Base-by-base conservation (phyloP, 2,797 vertebrate species). In the Neosalanx taihuensis region DNA sequence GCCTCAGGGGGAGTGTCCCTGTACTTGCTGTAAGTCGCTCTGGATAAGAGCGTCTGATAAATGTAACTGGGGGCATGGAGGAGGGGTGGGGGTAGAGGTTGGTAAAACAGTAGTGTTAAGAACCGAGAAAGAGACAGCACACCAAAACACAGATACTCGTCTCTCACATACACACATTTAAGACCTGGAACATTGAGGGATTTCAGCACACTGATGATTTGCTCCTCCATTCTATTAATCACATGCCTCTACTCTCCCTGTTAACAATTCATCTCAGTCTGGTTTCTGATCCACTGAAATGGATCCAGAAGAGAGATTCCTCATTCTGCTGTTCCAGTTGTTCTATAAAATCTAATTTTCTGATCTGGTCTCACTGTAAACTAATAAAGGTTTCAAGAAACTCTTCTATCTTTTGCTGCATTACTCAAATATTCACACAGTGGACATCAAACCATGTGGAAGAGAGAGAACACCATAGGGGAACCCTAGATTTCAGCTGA, bases 121-220 rank as follows among this genome's bases (percentile, higher is more conserved):
- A 46, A 9, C 13, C 12, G 41, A 13, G 41, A 46, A 12, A 35
- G 59, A 75, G 41, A 66, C 60, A 57, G 41, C 41, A 76, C 59
- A 73, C 75, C 18, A 5, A 30, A 41, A 51, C 3, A 37, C 63
- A 41, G n/a, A 20, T 65, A 62, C 53, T n/a, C 3, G n/a, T 51
- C 37, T 23, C 49, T 23, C 64, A 26, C 37, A 67, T 29, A 9
- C 65, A 67, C 46, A 5, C 70, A 65, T 85, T 79, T 81, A 78
- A 73, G 71, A 86, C 80, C 78, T 85, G 85, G 84, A 89, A 85
- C 87, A 84, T 89, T 83, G 85, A 82, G 72, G 85, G 85, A 84
- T 88, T 88, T 86, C 67, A 41, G 79, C 72, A 81, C 77, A 79
- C 76, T 46, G 18, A 75, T 75, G 76, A 65, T 71, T 79, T 75